Evolutionary conservation across 1,140 invertebrate genomes (phyloP), one percentile per base, ranked within the genome.

Genomic region (Drosophila watanabei): DNA sequence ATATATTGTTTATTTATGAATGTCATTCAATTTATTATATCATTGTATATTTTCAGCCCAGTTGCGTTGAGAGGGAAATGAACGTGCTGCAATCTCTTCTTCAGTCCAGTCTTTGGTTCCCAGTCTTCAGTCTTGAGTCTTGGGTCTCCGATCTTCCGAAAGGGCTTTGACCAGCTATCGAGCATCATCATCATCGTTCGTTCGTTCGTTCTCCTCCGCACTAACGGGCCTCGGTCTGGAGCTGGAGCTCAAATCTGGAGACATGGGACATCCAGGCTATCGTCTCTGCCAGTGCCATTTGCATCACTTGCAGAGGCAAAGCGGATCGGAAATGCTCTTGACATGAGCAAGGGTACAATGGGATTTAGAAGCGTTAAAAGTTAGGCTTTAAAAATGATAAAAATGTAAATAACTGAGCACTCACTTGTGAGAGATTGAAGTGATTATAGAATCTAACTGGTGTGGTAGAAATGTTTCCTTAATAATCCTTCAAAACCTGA

Each of bases 21-120:
- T 90, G 86, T 90, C 86, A 90, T 90, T 90, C 86, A 90, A 90
- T 90, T 90, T 90, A 90, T 90, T 90, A 90, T 90, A 91, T 86
- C 86, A 90, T 90, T 90, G 86, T 90, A 90, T 90, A 86, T 90
- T 90, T 90, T 91, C 79, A 85, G 60, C 37, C 66, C 48, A 65
- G 66, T 66, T 46, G 63, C 57, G 77, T 88, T 89, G 87, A 90
- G 86, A 90, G 86, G 86, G 86, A 90, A 90, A 90, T 90, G 82
- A 89, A 85, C 82, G 87, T 82, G 87, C 86, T 82, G 86, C 37
- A 35, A 59, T 52, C 68, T 51, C 43, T 43, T 35, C 41, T 20
- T 18, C 43, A 20, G 65, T 33, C 13, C 33, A 18, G 39, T 24
- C 33, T 18, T 18, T 13, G 13, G 41, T 56, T 43, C 30, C 54